Percentiles rank a stretch among this genome's conserved stretches.
These are phyloP conservation scores for Gnatocerus cornutus DNA, from an alignment of 2,888 invertebrate genomes.

Conservation along the genomic window DNA sequence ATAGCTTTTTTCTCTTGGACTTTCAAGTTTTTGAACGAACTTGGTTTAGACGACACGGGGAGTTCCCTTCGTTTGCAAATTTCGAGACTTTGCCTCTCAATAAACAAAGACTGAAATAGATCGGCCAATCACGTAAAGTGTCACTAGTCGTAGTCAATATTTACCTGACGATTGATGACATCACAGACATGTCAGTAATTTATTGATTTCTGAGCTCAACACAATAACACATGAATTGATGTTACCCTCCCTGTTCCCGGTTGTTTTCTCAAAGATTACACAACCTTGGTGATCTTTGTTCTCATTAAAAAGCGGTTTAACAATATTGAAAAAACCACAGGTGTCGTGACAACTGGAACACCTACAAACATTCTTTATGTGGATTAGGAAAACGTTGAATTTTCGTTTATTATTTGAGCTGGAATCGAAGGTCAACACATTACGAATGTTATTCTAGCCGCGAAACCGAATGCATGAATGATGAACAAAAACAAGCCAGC, in stretches of 20 bases:
- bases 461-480: slow-evolving; percentile 16
- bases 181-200: slow-evolving; percentile 45
- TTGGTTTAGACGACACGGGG: slow-evolving; percentile 24
- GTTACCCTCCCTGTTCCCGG: slow-evolving; percentile 1
- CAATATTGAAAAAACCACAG: not conserved
- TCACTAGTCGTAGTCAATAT: slow-evolving; percentile 46
- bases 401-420: slow-evolving; percentile 34
- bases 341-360: slow-evolving; percentile 1
- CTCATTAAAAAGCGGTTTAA: not conserved
- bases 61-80: slow-evolving; percentile 11
- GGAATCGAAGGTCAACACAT: slow-evolving; percentile 18
- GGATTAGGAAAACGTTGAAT: slow-evolving; percentile 14
- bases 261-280: not conserved
- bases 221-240: slow-evolving; percentile 25
- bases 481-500: not conserved
- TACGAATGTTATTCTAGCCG: slow-evolving; percentile 15
- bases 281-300: not conserved
- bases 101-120: slow-evolving; percentile 29
- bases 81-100: slow-evolving; percentile 29
- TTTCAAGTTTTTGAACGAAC: too few relatives aligned
- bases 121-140: slow-evolving; percentile 47
- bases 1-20: too few relatives aligned
- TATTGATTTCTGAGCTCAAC: slow-evolving; percentile 42
- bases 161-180: slow-evolving; percentile 48
- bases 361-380: slow-evolving; percentile 20